Conservation (phyloP, 1,140 invertebrate species). For the Drosophila persimilis region DNA sequence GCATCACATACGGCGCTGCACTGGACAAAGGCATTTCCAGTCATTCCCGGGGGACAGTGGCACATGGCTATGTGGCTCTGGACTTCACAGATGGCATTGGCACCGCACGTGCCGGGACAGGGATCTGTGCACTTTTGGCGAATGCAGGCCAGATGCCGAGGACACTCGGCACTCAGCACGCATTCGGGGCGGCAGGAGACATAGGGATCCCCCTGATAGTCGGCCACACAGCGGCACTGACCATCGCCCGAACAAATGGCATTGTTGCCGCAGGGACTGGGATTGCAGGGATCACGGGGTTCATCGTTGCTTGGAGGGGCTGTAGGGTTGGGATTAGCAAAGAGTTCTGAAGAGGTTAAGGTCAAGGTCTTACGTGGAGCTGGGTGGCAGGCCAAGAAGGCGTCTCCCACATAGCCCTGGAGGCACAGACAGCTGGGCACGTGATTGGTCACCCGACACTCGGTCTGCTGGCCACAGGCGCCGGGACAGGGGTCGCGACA, state of each 20-base stretch:
- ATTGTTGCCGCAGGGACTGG: slow-evolving; percentile 84
- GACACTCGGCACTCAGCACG: slow-evolving; percentile 91
- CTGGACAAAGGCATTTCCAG: slow-evolving; percentile 89
- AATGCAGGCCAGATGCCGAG: slow-evolving; percentile 88
- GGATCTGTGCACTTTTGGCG: slow-evolving; percentile 90
- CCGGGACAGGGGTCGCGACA: slow-evolving; percentile 90
- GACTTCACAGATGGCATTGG: slow-evolving; percentile 89
- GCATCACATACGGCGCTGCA: slow-evolving; percentile 82
- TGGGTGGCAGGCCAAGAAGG: slow-evolving; percentile 87
- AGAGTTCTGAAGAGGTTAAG: not conserved
- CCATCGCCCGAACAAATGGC: slow-evolving; percentile 89
- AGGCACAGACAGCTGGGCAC: slow-evolving; percentile 91
- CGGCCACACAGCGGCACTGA: slow-evolving; percentile 87
- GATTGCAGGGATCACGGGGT: slow-evolving; percentile 85
- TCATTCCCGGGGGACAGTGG: slow-evolving; percentile 87
- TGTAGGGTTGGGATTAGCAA: slow-evolving; percentile 28
- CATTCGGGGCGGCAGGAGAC: slow-evolving; percentile 91
- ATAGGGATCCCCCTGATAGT: slow-evolving; percentile 88
- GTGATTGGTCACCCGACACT: slow-evolving; percentile 92
- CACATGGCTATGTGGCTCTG: slow-evolving; percentile 91
- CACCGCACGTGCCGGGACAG: slow-evolving; percentile 89
- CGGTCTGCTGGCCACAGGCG: slow-evolving; percentile 91
- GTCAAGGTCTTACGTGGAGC: slow-evolving; percentile 74
- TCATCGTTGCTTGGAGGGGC: slow-evolving; percentile 73
- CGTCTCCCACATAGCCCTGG: slow-evolving; percentile 90